A percentile compares a stretch with the other conserved stretches of the same genome.
Conservation (phyloP, 2,797 vertebrate genomes). For the Mormyrops attenuatus region DNA sequence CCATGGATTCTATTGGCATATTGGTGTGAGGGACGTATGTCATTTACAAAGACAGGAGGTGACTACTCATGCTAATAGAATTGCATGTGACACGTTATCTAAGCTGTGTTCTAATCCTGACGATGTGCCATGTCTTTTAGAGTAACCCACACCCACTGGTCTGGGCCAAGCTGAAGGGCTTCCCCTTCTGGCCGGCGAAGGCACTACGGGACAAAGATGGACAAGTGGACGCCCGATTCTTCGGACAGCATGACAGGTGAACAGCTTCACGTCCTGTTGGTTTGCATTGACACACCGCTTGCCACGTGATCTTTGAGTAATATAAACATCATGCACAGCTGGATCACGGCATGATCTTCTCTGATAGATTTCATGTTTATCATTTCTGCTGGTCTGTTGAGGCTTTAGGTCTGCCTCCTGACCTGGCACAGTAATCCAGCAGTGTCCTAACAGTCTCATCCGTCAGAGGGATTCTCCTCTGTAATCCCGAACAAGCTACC, state of each 20-base stretch:
- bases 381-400: not conserved
- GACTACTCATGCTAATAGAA: not conserved
- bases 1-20: not conserved
- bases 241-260: conserved; percentile 97
- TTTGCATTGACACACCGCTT: not conserved
- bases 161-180: conserved; percentile 98
- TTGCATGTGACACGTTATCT: not conserved
- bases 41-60: not conserved
- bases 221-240: conserved; percentile 96
- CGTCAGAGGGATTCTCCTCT: not conserved
- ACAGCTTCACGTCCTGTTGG: not conserved
- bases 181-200: conserved; percentile 99
- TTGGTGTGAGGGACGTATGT: not conserved
- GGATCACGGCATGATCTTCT: not conserved
- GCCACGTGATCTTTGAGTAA: not conserved
- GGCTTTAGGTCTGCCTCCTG: not conserved
- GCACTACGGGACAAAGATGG: conserved; percentile 95
- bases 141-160: conserved; percentile 97
- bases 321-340: not conserved
- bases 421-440: not conserved
- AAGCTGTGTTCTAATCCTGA: not conserved
- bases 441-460: not conserved
- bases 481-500: not conserved
- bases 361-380: not conserved
- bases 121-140: conserved; percentile 54